A percentile compares a stretch with the other conserved stretches of the same genome.
Conservation (phyloP, 2,888 invertebrate genomes). For the Trissolcus japonicus region DNA sequence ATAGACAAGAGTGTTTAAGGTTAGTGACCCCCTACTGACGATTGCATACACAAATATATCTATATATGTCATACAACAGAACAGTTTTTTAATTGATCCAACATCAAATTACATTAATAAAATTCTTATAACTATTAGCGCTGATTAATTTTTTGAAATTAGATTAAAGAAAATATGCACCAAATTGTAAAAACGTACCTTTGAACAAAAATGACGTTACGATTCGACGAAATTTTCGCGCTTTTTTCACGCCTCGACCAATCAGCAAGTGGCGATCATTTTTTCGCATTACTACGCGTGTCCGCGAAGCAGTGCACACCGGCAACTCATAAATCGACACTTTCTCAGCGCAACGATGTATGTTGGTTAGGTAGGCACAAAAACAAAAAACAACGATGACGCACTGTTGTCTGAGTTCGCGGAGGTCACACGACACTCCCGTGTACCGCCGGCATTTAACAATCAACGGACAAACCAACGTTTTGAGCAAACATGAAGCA, state of each 20-base stretch:
- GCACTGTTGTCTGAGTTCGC: conserved; percentile 4
- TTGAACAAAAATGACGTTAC: conserved; percentile 3
- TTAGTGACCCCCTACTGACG: conserved; percentile 70
- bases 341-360: conserved; percentile 9
- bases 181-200: conserved; percentile 5
- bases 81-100: background rate
- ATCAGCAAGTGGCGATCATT: conserved; percentile 61
- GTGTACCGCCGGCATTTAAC: background rate
- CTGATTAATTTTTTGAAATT: background rate
- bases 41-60: conserved; percentile 43
- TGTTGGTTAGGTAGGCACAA: background rate
- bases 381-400: conserved; percentile 5
- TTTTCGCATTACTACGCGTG: conserved; percentile 53
- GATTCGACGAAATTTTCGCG: conserved; percentile 58
- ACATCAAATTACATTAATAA: too few species aligned
- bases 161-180: background rate
- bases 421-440: conserved; percentile 1
- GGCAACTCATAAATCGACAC: conserved; percentile 14
- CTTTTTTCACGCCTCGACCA: conserved; percentile 67
- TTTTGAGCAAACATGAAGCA: background rate
- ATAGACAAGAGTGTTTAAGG: conserved; percentile 50
- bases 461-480: conserved; percentile 15
- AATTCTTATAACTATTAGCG: too few species aligned
- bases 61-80: conserved; percentile 7
- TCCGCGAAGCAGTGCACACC: conserved; percentile 35